A percentile compares a stretch with the other conserved stretches of the same genome.
phyloP scores from a whole-genome alignment of 2,888 invertebrate genomes.

The Pheosia gnoma region DNA sequence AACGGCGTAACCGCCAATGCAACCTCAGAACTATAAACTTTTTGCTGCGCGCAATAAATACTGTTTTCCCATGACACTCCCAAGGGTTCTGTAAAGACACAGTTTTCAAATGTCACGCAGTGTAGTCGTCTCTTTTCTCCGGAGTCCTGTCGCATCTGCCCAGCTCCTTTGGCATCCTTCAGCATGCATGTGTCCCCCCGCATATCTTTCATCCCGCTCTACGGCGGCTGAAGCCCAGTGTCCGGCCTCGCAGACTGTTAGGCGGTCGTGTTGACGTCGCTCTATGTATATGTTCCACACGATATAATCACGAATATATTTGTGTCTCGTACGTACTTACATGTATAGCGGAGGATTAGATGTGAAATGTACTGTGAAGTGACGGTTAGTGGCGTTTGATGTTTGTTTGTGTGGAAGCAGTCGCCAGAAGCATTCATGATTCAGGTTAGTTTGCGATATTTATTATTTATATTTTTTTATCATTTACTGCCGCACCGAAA shows the following conservation, averaged over 20 bases:
- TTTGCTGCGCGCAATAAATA: conserved; percentile 9
- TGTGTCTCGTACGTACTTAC: conserved; percentile 56
- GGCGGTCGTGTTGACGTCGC: conserved; percentile 72
- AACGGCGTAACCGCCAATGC: conserved; percentile 50
- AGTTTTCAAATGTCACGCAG: conserved; percentile 83
- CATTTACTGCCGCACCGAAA: conserved; percentile 5
- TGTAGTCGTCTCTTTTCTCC: conserved; percentile 84
- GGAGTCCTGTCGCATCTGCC: conserved; percentile 82
- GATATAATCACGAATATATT: conserved; percentile 59
- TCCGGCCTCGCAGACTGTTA: conserved; percentile 76
- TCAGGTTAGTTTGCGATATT: conserved; percentile 70
- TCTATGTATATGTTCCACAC: conserved; percentile 46
- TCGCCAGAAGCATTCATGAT: conserved; percentile 75
- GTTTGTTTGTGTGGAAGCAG: conserved; percentile 68
- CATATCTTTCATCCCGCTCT: conserved; percentile 81
- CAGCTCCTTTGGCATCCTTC: conserved; percentile 82
- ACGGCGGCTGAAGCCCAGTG: conserved; percentile 76
- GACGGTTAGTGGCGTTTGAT: conserved; percentile 69
- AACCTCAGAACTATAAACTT: conserved; percentile 40
- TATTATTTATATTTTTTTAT: conserved; percentile 29
- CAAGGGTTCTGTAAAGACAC: conserved; percentile 79
- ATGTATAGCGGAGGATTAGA: conserved; percentile 65
- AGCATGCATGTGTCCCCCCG: conserved; percentile 75
- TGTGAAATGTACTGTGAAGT: conserved; percentile 81
- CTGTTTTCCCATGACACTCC: conserved; percentile 31